Conservation (phyloP, 2,888 invertebrate genomes). For the Isoperla grammatica region DNA sequence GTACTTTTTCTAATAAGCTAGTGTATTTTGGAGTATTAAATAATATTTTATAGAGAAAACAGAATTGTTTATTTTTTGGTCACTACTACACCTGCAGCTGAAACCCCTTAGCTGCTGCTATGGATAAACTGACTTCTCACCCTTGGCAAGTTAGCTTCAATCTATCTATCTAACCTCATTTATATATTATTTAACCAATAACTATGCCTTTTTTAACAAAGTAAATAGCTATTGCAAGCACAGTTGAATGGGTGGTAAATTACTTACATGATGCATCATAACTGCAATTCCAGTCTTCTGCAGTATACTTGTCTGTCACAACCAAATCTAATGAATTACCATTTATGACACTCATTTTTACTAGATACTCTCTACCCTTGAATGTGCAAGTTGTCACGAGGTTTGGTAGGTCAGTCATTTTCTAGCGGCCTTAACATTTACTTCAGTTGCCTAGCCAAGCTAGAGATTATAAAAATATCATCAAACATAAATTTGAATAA, state of each 20-base stretch:
- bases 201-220: background rate
- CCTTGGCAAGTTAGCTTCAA: too few relatives aligned
- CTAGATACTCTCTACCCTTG: constrained; percentile 46
- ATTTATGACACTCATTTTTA: constrained; percentile 45
- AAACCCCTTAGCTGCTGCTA: too few relatives aligned
- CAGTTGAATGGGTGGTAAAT: background rate
- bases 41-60: too few relatives aligned
- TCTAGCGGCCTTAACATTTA: background rate
- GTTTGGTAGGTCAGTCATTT: constrained; percentile 37
- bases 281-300: constrained; percentile 51
- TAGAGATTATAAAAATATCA: background rate
- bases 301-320: constrained; percentile 49
- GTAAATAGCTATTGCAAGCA: background rate
- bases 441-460: too few relatives aligned
- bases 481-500: constrained; percentile 2
- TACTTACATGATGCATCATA: constrained; percentile 48
- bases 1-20: too few relatives aligned
- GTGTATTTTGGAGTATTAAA: too few relatives aligned
- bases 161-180: too few relatives aligned
- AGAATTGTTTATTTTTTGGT: too few relatives aligned
- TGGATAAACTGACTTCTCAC: too few relatives aligned
- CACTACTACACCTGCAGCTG: too few relatives aligned
- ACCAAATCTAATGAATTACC: constrained; percentile 45
- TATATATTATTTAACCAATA: too few relatives aligned
- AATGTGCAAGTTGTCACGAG: constrained; percentile 46